These are phyloP conservation scores for Cariama cristata DNA, from an alignment of 2,113 vertebrate species.

Conservation along the genomic window DNA sequence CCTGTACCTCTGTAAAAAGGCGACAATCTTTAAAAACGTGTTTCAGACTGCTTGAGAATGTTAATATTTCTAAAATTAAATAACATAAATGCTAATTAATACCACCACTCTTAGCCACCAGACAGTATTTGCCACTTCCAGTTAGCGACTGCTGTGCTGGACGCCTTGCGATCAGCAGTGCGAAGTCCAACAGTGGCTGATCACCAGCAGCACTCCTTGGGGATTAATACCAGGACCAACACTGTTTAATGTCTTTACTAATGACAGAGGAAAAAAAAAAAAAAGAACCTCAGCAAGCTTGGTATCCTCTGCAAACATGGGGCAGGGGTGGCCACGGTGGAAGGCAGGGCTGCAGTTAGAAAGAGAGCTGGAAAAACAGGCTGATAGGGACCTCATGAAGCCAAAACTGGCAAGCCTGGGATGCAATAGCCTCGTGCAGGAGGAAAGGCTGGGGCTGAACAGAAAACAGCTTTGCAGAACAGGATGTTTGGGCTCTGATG, in stretches of 20 bases:
- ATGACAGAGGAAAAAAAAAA: rapidly evolving
- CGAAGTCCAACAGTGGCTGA: background rate
- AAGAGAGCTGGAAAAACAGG: background rate
- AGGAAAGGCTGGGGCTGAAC: background rate
- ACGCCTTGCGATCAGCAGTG: background rate
- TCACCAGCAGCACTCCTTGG: background rate
- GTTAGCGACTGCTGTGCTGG: background rate
- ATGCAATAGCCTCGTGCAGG: rapidly evolving
- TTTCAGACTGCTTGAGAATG: background rate
- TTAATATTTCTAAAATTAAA: background rate
- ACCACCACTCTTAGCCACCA: background rate
- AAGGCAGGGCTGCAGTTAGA: background rate
- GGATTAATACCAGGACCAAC: background rate
- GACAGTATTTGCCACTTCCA: background rate
- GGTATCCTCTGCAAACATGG: rapidly evolving
- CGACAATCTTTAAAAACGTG: background rate
- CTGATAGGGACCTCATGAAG: background rate
- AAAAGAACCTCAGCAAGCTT: background rate
- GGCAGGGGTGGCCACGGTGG: rapidly evolving
- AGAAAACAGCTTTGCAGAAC: background rate
- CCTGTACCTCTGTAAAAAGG: background rate
- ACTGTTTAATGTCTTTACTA: background rate
- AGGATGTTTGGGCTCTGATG: background rate
- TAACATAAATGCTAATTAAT: background rate
- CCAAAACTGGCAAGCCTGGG: rapidly evolving